Evolutionary conservation across 2,113 vertebrate species (phyloP), one percentile per base, ranked within the genome.

Genomic region (Pungitius pungitius): DNA sequence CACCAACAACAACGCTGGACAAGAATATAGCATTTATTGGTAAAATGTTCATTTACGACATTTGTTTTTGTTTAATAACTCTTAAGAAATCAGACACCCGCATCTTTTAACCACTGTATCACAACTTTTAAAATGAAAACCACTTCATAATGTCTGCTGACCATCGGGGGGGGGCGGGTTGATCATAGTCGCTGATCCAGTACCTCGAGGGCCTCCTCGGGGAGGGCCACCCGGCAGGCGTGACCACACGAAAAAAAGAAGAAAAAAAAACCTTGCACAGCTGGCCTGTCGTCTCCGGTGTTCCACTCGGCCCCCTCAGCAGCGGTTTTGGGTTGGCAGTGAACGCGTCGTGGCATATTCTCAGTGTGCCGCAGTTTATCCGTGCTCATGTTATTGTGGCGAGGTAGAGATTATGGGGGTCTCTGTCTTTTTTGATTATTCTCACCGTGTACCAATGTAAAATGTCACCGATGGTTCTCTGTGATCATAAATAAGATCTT

Each of bases 171-270:
- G n/a, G n/a, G n/a, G n/a, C n/a, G n/a, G n/a, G n/a, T n/a, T n/a
- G n/a, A n/a, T n/a, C n/a, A n/a, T n/a, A n/a, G 83, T n/a, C 83
- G 87, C 87, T 91, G 84, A 93, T 89, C 90, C 85, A 87, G 87
- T 78, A 73, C 85, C 73, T 40, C 60, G 75, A 87, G 78, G 78
- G 59, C 63, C 77, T 84, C 65, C 65, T 77, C 35, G 40, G 57
- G 40, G 57, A 58, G 33, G 91, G 78, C 93, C 90, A 91, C 90
- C 87, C 91, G 88, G 81, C 57, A 43, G 55, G 40, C 55, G 27
- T 58, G 72, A 83, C 88, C 69, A 83, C 84, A 85, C 66, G 40
- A 74, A 88, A n/a, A n/a, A n/a, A n/a, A n/a, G n/a, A n/a, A n/a
- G n/a, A 75, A 75, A 80, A 30, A 30, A 30, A 75, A 77, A 78